Evolutionary conservation across 2,888 invertebrate species (phyloP).

Genomic region (Deroplatys truncata): DNA sequence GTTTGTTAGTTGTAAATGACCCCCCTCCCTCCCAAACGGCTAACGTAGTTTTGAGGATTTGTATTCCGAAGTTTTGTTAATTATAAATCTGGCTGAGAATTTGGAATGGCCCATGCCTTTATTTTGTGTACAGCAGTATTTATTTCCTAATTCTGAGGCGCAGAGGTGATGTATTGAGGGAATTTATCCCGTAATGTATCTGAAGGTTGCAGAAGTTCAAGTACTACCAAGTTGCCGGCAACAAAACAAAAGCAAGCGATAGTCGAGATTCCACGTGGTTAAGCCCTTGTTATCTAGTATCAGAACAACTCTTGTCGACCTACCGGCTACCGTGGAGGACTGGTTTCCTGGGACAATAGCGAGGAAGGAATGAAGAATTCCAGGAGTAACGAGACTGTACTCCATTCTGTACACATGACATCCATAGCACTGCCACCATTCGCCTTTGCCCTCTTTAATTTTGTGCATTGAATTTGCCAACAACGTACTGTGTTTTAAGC

Average conservation of each 20-base stretch:
- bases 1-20: too few relatives aligned
- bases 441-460: not conserved
- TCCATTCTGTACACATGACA: not conserved
- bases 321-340: not conserved
- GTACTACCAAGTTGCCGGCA: not conserved
- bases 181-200: not conserved
- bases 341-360: not conserved
- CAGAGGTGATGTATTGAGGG: not conserved
- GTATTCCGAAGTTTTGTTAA: too few relatives aligned
- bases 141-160: too few relatives aligned
- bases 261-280: not conserved
- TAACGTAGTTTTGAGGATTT: too few relatives aligned
- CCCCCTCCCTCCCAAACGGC: too few relatives aligned
- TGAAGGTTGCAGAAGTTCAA: not conserved
- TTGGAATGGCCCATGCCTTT: too few relatives aligned
- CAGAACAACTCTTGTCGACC: not conserved
- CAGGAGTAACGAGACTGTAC: not conserved
- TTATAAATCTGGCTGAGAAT: too few relatives aligned
- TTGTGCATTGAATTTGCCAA: not conserved
- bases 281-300: not conserved
- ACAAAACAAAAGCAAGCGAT: not conserved
- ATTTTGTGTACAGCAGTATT: too few relatives aligned
- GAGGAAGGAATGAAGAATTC: not conserved
- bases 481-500: too few relatives aligned
- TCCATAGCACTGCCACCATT: not conserved